Evolutionary conservation across 1,140 invertebrate species (phyloP).

Genomic region (Phenacoccus solenopsis): DNA sequence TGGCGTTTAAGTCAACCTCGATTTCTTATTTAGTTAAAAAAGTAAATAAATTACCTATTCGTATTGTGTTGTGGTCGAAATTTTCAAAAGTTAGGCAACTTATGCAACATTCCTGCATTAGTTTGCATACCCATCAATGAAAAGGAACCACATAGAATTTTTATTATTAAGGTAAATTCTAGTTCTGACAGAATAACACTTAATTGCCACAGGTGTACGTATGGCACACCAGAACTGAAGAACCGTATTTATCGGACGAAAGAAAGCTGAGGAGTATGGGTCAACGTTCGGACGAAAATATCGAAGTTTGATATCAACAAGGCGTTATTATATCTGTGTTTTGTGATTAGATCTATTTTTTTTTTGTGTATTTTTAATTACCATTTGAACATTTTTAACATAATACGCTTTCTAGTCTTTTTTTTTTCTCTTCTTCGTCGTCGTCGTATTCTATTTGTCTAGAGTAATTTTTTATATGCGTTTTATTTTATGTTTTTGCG

Average conservation of each 20-base stretch:
- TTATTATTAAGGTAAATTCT: too few relatives aligned
- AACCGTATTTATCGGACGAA: slow-evolving; percentile 56
- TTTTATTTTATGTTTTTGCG: not conserved
- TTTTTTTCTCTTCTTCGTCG: not conserved
- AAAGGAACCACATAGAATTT: too few relatives aligned
- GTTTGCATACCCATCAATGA: too few relatives aligned
- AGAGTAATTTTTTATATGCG: not conserved
- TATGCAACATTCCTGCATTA: too few relatives aligned
- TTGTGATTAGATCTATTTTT: slow-evolving; percentile 3
- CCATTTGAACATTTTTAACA: not conserved
- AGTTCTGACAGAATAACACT: too few relatives aligned
- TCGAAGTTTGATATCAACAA: slow-evolving; percentile 50
- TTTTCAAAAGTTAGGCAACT: too few relatives aligned
- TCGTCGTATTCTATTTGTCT: too few relatives aligned
- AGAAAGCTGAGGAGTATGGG: slow-evolving; percentile 41
- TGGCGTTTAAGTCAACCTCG: too few relatives aligned
- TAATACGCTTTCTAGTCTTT: slow-evolving; percentile 1
- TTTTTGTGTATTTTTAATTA: not conserved
- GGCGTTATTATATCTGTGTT: not conserved
- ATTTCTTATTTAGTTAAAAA: too few relatives aligned
- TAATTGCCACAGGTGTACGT: slow-evolving; percentile 71
- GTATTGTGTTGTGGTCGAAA: too few relatives aligned
- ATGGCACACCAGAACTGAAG: slow-evolving; percentile 93
- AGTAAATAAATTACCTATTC: too few relatives aligned
- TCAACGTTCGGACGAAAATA: slow-evolving; percentile 48